Base-by-base conservation (phyloP, 2,888 invertebrate genomes). In the Odontothrips loti region DNA sequence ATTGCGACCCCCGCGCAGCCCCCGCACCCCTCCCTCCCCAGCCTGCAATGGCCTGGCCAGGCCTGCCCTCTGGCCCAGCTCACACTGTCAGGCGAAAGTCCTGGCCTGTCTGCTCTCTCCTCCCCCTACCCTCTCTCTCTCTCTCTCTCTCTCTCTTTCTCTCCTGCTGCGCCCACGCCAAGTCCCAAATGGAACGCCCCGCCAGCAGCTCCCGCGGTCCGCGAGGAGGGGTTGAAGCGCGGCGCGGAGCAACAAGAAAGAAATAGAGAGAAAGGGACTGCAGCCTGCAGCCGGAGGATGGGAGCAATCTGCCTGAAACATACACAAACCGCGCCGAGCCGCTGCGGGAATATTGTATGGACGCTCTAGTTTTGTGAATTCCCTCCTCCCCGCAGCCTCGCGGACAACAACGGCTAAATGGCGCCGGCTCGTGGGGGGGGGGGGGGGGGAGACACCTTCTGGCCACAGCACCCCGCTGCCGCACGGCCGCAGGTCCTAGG, bases 1-100 rank as follows among this genome's bases (percentile, higher is more conserved):
- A 75, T 75, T 75, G 68, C 68, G 68, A 75, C 23, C 68, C 68
- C 68, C 27, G 68, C 23, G 68, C 23, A 23, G 51, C 51, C 51
- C 51, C 68, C 68, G 68, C 68, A 23, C 9, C 51, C 51, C 51
- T 10, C 1, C 3, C 51, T 2, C 51, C 51, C 10, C 51, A 8
- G 23, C 68, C 68, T 23, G 68, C 68, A n/a, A n/a, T 27, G 68
- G 23, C 68, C 68, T 27, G 68, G 27, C 68, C 68, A 75, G 23
- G 23, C 58, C 68, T 1, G 68, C 68, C 27, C 68, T 23, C 27
- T 3, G 68, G 68, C 68, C 27, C 68, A 27, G 68, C 68, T 23
- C 68, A 75, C 68, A 75, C 68, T 75, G 68, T 27, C 68, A 75
- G 23, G 68, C 68, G 27, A 11, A 75, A 12, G 23, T 3, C 68